A percentile compares a stretch with the other conserved stretches of the same genome.
Evolutionary conservation across 2,113 vertebrate species (phyloP).

Genomic region (Nothocercus julius): DNA sequence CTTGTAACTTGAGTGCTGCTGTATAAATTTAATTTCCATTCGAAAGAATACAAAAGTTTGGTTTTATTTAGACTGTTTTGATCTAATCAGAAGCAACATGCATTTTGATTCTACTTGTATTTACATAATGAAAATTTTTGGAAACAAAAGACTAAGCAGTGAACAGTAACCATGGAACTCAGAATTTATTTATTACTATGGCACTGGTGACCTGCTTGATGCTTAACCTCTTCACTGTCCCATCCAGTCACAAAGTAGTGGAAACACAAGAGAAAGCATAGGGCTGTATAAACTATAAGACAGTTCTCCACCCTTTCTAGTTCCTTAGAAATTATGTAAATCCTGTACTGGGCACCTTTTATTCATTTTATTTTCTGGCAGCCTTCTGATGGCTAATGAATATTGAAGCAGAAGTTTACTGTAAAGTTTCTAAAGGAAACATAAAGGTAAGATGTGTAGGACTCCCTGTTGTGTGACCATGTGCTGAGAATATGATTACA

Average conservation of each 20-base stretch:
- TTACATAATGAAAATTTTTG: background rate
- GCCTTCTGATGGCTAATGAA: background rate
- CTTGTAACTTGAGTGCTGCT: background rate
- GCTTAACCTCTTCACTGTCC: background rate
- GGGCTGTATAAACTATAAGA: background rate
- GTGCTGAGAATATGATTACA: background rate
- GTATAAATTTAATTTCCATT: background rate
- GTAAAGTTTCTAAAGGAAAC: background rate
- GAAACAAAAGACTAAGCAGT: background rate
- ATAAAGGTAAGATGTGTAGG: background rate
- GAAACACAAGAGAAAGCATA: background rate
- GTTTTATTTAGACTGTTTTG: background rate
- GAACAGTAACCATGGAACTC: background rate
- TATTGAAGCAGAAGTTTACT: background rate
- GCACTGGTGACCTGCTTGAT: accelerated
- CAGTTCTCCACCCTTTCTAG: background rate
- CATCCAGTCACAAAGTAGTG: background rate
- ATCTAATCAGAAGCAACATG: background rate
- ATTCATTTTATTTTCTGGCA: background rate
- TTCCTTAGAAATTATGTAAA: background rate
- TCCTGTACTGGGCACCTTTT: background rate
- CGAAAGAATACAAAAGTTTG: background rate
- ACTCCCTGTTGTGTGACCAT: background rate
- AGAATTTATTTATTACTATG: background rate
- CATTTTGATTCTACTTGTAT: background rate